These are phyloP conservation scores for Prostheceraeus crozeri DNA, from an alignment of 2,888 invertebrate species.

Conservation along the genomic window DNA sequence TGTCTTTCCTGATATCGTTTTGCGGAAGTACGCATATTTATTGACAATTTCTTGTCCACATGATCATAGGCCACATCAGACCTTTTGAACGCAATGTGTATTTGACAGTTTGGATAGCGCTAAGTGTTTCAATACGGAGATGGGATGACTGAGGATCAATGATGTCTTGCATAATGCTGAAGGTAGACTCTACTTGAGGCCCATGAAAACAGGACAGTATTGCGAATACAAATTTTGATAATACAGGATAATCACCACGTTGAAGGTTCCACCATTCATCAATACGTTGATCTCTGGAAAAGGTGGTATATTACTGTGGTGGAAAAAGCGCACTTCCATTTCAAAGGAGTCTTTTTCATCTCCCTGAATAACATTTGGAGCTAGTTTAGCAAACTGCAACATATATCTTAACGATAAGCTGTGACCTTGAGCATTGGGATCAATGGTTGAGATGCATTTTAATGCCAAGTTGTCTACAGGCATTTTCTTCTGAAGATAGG, in stretches of 20 bases:
- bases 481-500: constrained; percentile 9
- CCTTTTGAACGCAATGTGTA: too few relatives aligned
- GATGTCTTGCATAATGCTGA: constrained; percentile 13
- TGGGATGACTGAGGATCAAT: constrained; percentile 2
- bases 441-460: constrained; percentile 7
- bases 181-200: constrained; percentile 9
- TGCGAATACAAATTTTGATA: not conserved
- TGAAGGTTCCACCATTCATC: constrained; percentile 4
- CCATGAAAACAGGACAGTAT: constrained; percentile 10
- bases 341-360: not conserved
- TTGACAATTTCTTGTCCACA: too few relatives aligned
- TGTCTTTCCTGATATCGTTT: too few relatives aligned
- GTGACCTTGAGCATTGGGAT: constrained; percentile 18
- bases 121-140: not conserved
- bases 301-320: not conserved
- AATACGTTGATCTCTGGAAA: not conserved
- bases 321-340: constrained; percentile 12
- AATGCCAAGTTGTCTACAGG: constrained; percentile 16
- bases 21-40: too few relatives aligned
- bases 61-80: too few relatives aligned
- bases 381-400: not conserved
- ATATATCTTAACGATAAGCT: not conserved
- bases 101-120: constrained; percentile 41
- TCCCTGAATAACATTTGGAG: constrained; percentile 5
- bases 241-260: not conserved